phyloP scores from a whole-genome alignment of 1,140 invertebrate genomes.

The Drosophila lowei region DNA sequence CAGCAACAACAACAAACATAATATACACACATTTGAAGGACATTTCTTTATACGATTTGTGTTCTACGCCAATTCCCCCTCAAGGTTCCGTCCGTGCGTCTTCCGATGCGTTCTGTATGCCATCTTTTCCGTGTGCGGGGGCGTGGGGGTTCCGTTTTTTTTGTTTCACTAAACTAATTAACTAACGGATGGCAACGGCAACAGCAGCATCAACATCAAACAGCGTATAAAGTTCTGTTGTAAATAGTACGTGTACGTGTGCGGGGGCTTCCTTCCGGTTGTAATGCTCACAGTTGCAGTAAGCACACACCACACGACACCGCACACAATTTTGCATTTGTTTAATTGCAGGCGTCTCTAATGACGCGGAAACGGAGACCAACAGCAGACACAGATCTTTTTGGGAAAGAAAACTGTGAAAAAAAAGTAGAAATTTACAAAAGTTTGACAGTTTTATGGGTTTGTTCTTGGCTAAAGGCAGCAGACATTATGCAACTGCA shows the following conservation, averaged over 20 bases:
- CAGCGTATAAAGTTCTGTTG: constrained; percentile 27
- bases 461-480: constrained; percentile 45
- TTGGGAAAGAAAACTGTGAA: background rate
- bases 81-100: constrained; percentile 24
- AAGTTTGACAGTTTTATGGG: constrained; percentile 67
- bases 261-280: constrained; percentile 45
- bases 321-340: constrained; percentile 48
- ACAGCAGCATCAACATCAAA: constrained; percentile 7
- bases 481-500: constrained; percentile 13
- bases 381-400: background rate
- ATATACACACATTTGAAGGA: constrained; percentile 16
- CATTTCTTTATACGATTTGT: constrained; percentile 5
- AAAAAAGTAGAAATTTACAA: constrained; percentile 15
- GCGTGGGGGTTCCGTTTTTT: constrained; percentile 8
- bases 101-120: constrained; percentile 1
- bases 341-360: constrained; percentile 62
- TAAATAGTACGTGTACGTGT: constrained; percentile 24
- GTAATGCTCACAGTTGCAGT: background rate
- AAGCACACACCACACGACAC: background rate
- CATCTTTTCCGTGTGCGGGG: no score
- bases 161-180: constrained; percentile 43
- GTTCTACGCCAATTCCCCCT: constrained; percentile 17
- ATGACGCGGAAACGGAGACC: constrained; percentile 58
- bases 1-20: background rate
- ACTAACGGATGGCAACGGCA: constrained; percentile 36